Base-by-base conservation (phyloP, 2,797 vertebrate species). In the Apogon hyalosoma region DNA sequence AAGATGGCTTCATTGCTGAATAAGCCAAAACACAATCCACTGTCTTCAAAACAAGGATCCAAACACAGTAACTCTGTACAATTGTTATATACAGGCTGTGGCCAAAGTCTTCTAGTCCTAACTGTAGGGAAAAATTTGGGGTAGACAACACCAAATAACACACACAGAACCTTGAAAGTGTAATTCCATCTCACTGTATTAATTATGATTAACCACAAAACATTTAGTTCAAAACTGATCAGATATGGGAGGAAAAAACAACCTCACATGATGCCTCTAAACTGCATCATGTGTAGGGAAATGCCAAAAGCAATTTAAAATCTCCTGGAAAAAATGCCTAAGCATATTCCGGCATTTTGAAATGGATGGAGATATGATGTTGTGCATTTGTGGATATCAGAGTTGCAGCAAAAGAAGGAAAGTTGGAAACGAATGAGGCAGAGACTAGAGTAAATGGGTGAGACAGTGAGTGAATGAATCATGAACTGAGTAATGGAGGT, bases 391-490 rank as follows among this genome's bases (percentile, higher is more conserved):
- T 18, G 16, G 12, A 7, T 43, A 18, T 33, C 21, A 15, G 18
- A 62, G 50, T 51, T 12, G 1, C 15, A 15, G n/a, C 15, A 62
- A 48, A 77, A 39, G 3, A 77, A 39, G 3, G 12, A 39, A 10
- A 51, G 28, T 10, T 52, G 24, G 54, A 51, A 70, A 58, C 1
- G 19, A 64, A 18, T 42, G 43, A 73, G 38, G 36, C 53, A 63
- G 15, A 45, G 41, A 16, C 51, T 38, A 28, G 61, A 56, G 21
- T 16, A 52, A 48, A 74, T 46, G 61, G 40, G 51, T 63, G 36
- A 77, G 47, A 51, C 19, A 47, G 49, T 52, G 43, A 62, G 71
- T n/a, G 64, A 72, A 53, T 78, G 63, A 84, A 65, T 79, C 55
- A 63, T 48, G 54, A 69, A 16, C 39, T 49, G 71, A 67, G 61